phyloP scores from a whole-genome alignment of 2,113 vertebrate species.

The Cebidichthys violaceus region DNA sequence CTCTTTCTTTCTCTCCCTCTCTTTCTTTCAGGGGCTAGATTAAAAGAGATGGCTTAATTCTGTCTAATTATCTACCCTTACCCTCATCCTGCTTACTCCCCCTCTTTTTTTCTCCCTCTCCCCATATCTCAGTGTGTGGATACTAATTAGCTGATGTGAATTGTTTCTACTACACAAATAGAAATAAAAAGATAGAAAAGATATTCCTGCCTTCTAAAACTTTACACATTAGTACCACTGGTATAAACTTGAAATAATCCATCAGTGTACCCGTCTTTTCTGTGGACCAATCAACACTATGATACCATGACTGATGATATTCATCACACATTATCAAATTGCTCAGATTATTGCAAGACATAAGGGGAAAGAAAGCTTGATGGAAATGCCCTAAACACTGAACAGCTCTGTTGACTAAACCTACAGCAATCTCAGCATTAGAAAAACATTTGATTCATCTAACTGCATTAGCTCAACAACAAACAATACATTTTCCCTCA shows the following conservation, averaged over 20 bases:
- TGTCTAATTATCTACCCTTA: conserved; percentile 84
- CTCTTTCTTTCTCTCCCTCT: conserved; percentile 68
- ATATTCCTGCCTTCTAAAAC: conserved; percentile 55
- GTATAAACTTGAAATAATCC: conserved; percentile 15
- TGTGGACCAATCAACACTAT: conserved; percentile 48
- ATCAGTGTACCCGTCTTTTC: conserved; percentile 28
- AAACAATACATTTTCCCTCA: conserved; percentile 65
- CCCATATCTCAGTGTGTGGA: conserved; percentile 69
- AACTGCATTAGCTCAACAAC: conserved; percentile 60
- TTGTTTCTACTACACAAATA: conserved; percentile 78
- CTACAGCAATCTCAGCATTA: conserved; percentile 43
- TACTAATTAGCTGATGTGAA: conserved; percentile 82
- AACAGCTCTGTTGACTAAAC: conserved; percentile 36
- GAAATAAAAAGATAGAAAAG: conserved; percentile 54
- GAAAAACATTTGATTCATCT: conserved; percentile 54
- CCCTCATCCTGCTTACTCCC: conserved; percentile 61
- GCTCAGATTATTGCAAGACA: conserved; percentile 67
- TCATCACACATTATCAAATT: conserved; percentile 72
- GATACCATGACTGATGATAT: conserved; percentile 69
- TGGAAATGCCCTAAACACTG: conserved; percentile 45
- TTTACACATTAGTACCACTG: conserved; percentile 32
- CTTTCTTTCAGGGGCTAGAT: conserved; percentile 79
- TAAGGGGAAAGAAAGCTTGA: conserved; percentile 37
- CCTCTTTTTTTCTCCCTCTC: conserved; percentile 55
- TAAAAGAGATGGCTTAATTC: conserved; percentile 88